These are phyloP conservation scores for Carapus acus DNA, from an alignment of 2,797 vertebrate genomes.

Conservation along the genomic window DNA sequence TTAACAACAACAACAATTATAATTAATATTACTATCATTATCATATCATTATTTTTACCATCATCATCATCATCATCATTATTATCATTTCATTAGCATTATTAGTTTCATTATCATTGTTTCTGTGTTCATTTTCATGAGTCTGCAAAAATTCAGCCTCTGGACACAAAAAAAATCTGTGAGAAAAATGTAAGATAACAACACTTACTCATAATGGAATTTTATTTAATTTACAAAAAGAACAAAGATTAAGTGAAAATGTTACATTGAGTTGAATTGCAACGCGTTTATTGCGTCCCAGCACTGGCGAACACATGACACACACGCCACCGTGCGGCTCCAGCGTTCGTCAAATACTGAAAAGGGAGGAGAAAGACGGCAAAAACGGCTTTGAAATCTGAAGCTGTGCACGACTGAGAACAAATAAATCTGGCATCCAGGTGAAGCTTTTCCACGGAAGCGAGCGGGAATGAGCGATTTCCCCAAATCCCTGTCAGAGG, in stretches of 20 bases:
- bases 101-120: too few species aligned
- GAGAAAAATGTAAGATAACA: constrained; percentile 18
- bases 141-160: too few species aligned
- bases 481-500: constrained; percentile 26
- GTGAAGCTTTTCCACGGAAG: constrained; percentile 14
- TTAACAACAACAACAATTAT: too few species aligned
- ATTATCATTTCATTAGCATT: too few species aligned
- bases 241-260: constrained; percentile 68
- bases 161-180: too few species aligned
- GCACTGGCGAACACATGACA: constrained; percentile 67
- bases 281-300: constrained; percentile 59
- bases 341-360: constrained; percentile 56
- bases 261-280: constrained; percentile 69
- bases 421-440: constrained; percentile 37
- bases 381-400: constrained; percentile 45
- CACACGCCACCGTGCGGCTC: constrained; percentile 64
- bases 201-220: constrained; percentile 60
- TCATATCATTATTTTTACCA: too few species aligned
- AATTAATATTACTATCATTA: too few species aligned
- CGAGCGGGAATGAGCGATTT: constrained; percentile 27
- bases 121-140: too few species aligned
- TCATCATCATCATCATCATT: too few species aligned
- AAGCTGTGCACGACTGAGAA: constrained; percentile 41
- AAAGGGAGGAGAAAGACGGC: constrained; percentile 22
- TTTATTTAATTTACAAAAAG: constrained; percentile 71